Percentiles rank a stretch among this genome's conserved stretches.
Conservation (phyloP, 2,797 vertebrate genomes). For the Rhynchonycteris naso region DNA sequence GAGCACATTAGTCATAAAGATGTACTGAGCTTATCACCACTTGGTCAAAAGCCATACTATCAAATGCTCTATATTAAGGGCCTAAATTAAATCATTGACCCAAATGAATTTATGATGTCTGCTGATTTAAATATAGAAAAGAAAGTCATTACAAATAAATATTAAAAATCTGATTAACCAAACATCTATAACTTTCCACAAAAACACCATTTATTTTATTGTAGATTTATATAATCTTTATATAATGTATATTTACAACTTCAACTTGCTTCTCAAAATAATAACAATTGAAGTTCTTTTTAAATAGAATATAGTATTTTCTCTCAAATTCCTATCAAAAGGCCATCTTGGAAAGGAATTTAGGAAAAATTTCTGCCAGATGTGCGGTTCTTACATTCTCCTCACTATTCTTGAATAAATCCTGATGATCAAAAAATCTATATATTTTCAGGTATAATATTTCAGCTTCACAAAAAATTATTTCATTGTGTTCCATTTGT, state of each 20-base stretch:
- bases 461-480: neutral
- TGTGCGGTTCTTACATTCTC: neutral
- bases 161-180: neutral
- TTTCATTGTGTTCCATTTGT: neutral
- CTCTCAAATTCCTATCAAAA: neutral
- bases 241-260: neutral
- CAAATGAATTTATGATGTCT: neutral
- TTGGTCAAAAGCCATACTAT: neutral
- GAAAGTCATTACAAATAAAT: neutral
- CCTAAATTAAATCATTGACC: neutral
- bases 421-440: neutral
- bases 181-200: neutral
- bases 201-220: neutral
- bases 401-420: neutral
- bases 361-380: neutral
- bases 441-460: neutral
- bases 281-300: neutral
- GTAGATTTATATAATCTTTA: neutral
- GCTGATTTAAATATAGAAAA: neutral
- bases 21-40: neutral
- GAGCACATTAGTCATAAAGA: neutral
- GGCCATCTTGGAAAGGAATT: neutral
- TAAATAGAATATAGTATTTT: constrained; percentile 3
- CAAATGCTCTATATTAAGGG: neutral
- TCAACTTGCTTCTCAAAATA: neutral